Evolutionary conservation across 2,888 invertebrate genomes (phyloP).

Genomic region (Diarsia dahlii): DNA sequence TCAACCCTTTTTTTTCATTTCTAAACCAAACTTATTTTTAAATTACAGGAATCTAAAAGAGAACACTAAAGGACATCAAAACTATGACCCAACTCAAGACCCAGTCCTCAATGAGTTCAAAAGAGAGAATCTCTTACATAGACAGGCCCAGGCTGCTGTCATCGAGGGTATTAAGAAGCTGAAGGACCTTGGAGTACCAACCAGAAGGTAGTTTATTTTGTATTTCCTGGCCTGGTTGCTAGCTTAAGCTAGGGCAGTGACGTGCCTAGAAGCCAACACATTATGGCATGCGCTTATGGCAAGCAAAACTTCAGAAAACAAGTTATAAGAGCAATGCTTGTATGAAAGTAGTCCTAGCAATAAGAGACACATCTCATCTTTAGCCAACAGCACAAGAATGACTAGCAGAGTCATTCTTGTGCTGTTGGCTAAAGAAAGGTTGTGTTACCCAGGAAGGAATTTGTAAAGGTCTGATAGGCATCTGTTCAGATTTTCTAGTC

Average conservation of each 20-base stretch:
- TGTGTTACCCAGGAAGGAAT: background rate
- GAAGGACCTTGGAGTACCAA: slow-evolving; percentile 94
- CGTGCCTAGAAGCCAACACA: no score
- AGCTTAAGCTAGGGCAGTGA: background rate
- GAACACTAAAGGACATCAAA: slow-evolving; percentile 93
- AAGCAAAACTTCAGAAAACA: no score
- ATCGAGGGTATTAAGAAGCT: slow-evolving; percentile 95
- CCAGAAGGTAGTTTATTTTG: slow-evolving; percentile 90
- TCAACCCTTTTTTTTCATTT: no score
- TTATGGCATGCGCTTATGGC: no score
- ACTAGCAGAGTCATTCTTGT: no score
- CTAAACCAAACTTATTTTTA: background rate
- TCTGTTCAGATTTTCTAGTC: background rate
- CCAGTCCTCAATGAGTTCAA: slow-evolving; percentile 97
- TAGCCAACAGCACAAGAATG: no score
- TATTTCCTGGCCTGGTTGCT: background rate
- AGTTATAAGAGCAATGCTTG: no score
- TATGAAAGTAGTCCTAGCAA: no score
- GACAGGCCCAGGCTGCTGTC: slow-evolving; percentile 97
- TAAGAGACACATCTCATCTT: no score
- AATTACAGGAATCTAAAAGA: slow-evolving; percentile 86
- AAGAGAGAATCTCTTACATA: slow-evolving; percentile 96
- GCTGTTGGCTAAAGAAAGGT: background rate
- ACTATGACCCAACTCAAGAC: slow-evolving; percentile 92
- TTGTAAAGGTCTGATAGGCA: background rate